Base-by-base conservation (phyloP, 2,113 vertebrate genomes). In the Prunella fulvescens region DNA sequence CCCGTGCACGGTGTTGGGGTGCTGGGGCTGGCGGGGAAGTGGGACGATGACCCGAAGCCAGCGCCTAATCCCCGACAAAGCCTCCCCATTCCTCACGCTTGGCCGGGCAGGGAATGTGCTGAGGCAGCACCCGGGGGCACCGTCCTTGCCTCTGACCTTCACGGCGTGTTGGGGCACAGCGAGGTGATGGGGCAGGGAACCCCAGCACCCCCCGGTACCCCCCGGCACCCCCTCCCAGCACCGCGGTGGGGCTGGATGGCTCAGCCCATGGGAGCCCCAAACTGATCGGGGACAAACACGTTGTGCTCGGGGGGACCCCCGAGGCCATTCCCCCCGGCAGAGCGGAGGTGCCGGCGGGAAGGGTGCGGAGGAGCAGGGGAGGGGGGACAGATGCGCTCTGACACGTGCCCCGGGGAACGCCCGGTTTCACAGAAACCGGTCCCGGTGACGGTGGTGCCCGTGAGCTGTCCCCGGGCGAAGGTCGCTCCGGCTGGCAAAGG, bases 81-180 rank as follows among this genome's bases (percentile, higher is more conserved):
- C 88, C n/a, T 54, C 90, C 93, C 85, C 77, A 72, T 88, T 82
- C 47, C 86, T 94, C 93, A 96, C 76, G 95, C 94, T 95, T 48
- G 78, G 89, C 64, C 88, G 57, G 93, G 94, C 93, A 93, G 92
- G 89, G 95, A 97, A 97, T 97, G 96, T 92, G 97, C 97, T 94
- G 97, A 97, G 91, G 86, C 96, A 96, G 96, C 93, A 23, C 61
- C 56, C 66, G 39, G 69, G 85, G 81, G 64, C 18, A 93, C 89
- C 57, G 79, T 70, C 96, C 85, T 95, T 90, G 92, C 94, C 81
- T 81, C 89, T 93, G 93, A 91, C 95, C 95, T 93, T 94, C 92
- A 31, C 39, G 23, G 58, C 10, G 8, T 12, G 45, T 8, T 3
- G 22, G 85, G 73, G 79, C 5, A 26, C 84, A 39, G 62, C 1